Base-by-base conservation (phyloP, 2,113 vertebrate genomes). In the Merops nubicus region DNA sequence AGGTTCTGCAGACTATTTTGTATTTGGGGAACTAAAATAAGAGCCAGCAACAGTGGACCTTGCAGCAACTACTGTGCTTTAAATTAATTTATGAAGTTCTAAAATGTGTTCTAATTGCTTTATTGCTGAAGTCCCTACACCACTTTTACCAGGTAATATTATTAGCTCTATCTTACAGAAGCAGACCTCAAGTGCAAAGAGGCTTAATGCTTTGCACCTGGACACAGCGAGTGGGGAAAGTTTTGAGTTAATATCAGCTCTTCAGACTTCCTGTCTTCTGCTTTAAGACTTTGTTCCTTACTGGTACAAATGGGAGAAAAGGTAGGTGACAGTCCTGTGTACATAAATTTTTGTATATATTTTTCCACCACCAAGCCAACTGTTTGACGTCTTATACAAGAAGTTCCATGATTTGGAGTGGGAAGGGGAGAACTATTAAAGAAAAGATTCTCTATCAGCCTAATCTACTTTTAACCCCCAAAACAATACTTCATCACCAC, bases 281-380 rank as follows among this genome's bases (percentile, higher is more conserved):
- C 65, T 91, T 91, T 69, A 72, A 91, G 50, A 11, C 53, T 77
- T 63, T 75, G 33, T 9, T 67, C 29, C 34, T 75, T 53, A 29
- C 23, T 1, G 0, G 20, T 15, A 23, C 9, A 40, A 80, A 53
- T 21, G 16, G 31, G 26, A 72, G 47, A 68, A 54, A 26, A 20
- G 6, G 16, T 50, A 33, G 23, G 15, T 6, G 21, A 9, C 11
- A 50, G 1, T 13, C 7, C 15, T 1, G 0, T 4, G 6, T 40
- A 59, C 25, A 42, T 51, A 25, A n/a, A n/a, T 9, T 42, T 22
- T 85, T 59, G 38, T 3, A 21, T 67, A 50, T 38, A 45, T 57
- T 78, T 85, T 93, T 76, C 65, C 29, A 87, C 23, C 38, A 43
- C 53, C 42, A 96, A 68, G 25, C 21, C 42, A 64, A 9, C 15